These are phyloP conservation scores for Drosophila chauvacae DNA, from an alignment of 1,140 invertebrate species.

Conservation along the genomic window DNA sequence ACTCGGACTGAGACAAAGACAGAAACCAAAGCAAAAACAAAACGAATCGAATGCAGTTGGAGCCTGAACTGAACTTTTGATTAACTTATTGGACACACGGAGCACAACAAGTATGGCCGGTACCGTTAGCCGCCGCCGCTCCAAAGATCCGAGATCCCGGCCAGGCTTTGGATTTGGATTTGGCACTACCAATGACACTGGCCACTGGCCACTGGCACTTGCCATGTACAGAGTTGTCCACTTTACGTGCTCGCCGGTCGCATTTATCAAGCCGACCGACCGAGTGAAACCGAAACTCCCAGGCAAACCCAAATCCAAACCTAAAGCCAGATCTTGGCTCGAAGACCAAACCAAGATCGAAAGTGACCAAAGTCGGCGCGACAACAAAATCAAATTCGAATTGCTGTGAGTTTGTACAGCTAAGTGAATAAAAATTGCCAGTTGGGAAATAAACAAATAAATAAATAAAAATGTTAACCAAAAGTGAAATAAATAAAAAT, in stretches of 20 bases:
- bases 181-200: slow-evolving; percentile 5
- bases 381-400: slow-evolving; percentile 61
- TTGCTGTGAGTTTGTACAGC: slow-evolving; percentile 17
- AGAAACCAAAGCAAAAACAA: slow-evolving; percentile 34
- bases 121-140: slow-evolving; percentile 52
- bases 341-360: slow-evolving; percentile 50
- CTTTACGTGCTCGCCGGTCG: slow-evolving; percentile 56
- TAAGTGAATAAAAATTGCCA: slow-evolving; percentile 38
- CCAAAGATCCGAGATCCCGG: slow-evolving; percentile 22
- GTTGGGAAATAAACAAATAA: slow-evolving; percentile 23
- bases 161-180: neutral
- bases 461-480: slow-evolving; percentile 28
- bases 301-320: slow-evolving; percentile 43
- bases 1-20: slow-evolving; percentile 5
- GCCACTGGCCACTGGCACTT: slow-evolving; percentile 35
- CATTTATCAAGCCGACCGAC: slow-evolving; percentile 61
- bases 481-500: slow-evolving; percentile 33
- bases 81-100: slow-evolving; percentile 72
- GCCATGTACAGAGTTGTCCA: slow-evolving; percentile 63
- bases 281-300: slow-evolving; percentile 56
- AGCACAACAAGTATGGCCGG: slow-evolving; percentile 42
- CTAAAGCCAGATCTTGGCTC: slow-evolving; percentile 17
- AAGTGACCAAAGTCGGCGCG: slow-evolving; percentile 70
- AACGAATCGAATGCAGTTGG: slow-evolving; percentile 39
- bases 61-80: slow-evolving; percentile 82